Conservation (phyloP, 2,797 vertebrate genomes). For the Varecia variegata region DNA sequence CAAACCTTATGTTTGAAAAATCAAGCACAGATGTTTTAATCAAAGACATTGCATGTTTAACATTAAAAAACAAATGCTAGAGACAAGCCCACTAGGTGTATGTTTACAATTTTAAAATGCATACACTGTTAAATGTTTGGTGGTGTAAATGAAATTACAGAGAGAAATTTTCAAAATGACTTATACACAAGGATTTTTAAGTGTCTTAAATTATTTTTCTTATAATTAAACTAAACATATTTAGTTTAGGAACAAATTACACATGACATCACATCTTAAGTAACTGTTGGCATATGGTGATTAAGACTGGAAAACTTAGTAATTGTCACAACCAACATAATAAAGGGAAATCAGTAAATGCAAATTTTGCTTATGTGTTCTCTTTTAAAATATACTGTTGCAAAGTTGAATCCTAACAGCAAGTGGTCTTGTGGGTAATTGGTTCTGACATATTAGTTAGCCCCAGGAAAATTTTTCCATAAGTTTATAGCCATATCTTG, state of each 20-base stretch:
- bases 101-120: slow-evolving; percentile 77
- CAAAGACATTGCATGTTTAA: slow-evolving; percentile 73
- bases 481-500: slow-evolving; percentile 75
- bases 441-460: slow-evolving; percentile 81
- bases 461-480: slow-evolving; percentile 82
- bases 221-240: slow-evolving; percentile 67
- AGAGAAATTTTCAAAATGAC: slow-evolving; percentile 44
- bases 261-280: slow-evolving; percentile 71
- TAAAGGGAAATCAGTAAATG: slow-evolving; percentile 78
- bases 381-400: slow-evolving; percentile 81
- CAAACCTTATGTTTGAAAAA: slow-evolving; percentile 74
- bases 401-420: slow-evolving; percentile 80
- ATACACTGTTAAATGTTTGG: slow-evolving; percentile 54
- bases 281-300: slow-evolving; percentile 65
- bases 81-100: slow-evolving; percentile 70
- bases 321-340: slow-evolving; percentile 58
- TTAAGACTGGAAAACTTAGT: slow-evolving; percentile 74
- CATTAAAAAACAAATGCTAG: slow-evolving; percentile 69
- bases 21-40: slow-evolving; percentile 83
- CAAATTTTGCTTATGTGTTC: slow-evolving; percentile 78
- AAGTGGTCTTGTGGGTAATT: slow-evolving; percentile 81
- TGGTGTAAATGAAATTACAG: slow-evolving; percentile 27
- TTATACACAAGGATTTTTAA: slow-evolving; percentile 33
- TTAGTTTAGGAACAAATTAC: slow-evolving; percentile 70
- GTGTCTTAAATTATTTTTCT: slow-evolving; percentile 56